Conservation (phyloP, 1,140 invertebrate species). For the Geopemphigus sp. region DNA sequence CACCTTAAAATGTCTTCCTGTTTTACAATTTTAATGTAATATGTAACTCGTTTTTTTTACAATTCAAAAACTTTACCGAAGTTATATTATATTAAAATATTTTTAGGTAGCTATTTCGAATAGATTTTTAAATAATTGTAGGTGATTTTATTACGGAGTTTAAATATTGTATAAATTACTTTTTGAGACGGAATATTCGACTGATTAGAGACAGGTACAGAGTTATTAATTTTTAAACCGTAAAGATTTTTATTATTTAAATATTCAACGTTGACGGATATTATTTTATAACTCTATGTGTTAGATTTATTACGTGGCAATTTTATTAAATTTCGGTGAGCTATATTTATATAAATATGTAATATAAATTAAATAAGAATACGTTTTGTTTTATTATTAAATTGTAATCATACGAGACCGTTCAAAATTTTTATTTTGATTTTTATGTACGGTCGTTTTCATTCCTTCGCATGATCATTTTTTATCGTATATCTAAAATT, state of each 20-base stretch:
- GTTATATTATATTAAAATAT: slow-evolving; percentile 21
- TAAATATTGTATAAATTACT: slow-evolving; percentile 8
- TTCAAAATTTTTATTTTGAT: slow-evolving; percentile 2
- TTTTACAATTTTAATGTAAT: slow-evolving; percentile 1
- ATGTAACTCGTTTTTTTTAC: slow-evolving; percentile 4
- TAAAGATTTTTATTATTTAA: slow-evolving; percentile 26
- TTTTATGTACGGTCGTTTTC: slow-evolving; percentile 12
- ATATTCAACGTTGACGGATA: neutral
- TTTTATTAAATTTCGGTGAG: neutral
- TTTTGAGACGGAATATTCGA: slow-evolving; percentile 7
- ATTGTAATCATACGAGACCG: neutral
- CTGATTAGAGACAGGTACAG: slow-evolving; percentile 38
- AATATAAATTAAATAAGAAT: neutral
- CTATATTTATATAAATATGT: slow-evolving; percentile 6
- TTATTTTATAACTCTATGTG: slow-evolving; percentile 1
- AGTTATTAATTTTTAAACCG: slow-evolving; percentile 18
- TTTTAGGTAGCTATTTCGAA: slow-evolving; percentile 27
- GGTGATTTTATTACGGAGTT: neutral
- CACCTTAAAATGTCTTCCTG: slow-evolving; percentile 43
- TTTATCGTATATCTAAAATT: neutral
- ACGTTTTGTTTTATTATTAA: neutral
- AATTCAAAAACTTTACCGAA: slow-evolving; percentile 21
- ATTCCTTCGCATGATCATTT: neutral
- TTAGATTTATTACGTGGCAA: neutral
- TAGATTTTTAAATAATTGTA: slow-evolving; percentile 4